Conservation (phyloP, 1,140 invertebrate genomes). For the Planococcus citri region DNA sequence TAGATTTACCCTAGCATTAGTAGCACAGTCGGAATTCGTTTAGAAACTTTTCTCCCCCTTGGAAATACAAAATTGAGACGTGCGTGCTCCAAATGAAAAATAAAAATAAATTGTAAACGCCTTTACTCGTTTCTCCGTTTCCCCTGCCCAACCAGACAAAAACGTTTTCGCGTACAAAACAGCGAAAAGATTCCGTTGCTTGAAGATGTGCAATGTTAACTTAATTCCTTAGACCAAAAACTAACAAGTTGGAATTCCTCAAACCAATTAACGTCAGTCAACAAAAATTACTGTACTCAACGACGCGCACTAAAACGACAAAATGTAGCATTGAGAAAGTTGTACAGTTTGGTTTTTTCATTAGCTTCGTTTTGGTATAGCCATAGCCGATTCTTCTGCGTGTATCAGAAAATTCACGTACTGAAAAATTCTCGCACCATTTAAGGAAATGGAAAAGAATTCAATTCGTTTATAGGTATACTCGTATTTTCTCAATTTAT, state of each 20-base stretch:
- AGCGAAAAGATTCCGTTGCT: neutral
- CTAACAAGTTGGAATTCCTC: neutral
- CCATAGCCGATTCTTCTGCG: too few species aligned
- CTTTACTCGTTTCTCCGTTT: too few species aligned
- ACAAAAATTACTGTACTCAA: neutral
- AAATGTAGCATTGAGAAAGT: too few species aligned
- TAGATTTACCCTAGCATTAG: neutral
- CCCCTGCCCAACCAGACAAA: neutral
- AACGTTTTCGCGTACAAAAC: neutral
- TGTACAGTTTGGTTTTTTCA: too few species aligned
- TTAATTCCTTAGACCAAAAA: neutral
- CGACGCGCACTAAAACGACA: too few species aligned
- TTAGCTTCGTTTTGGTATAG: too few species aligned
- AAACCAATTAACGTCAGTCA: constrained; percentile 3
- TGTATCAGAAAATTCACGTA: too few species aligned
- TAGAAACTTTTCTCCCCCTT: neutral
- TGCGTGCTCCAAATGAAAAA: constrained; percentile 2
- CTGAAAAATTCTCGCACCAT: too few species aligned
- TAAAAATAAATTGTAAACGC: neutral
- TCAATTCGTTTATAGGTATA: too few species aligned
- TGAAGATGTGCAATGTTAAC: neutral
- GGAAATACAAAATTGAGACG: neutral
- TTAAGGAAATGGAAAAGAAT: too few species aligned
- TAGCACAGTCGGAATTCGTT: neutral
- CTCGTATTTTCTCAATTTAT: too few species aligned